Percentiles rank a stretch among this genome's conserved stretches.
These are phyloP conservation scores for Drosophila setosimentum DNA, from an alignment of 2,888 invertebrate genomes.

Conservation along the genomic window DNA sequence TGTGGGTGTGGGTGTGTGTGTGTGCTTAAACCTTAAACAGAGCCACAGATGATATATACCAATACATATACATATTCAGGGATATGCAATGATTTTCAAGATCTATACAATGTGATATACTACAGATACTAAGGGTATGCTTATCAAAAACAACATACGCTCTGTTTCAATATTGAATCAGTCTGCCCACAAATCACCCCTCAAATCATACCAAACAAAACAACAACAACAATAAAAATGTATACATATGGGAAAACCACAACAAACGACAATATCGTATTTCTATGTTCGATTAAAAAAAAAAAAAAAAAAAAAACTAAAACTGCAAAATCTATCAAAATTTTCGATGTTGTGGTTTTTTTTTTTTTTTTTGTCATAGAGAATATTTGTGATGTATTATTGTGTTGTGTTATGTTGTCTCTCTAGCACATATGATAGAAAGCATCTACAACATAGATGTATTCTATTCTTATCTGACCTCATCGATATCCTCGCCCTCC, in stretches of 20 bases:
- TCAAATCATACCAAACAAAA: background rate
- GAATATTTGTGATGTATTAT: conserved; percentile 27
- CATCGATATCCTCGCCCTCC: conserved; percentile 85
- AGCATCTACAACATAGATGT: conserved; percentile 23
- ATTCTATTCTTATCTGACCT: conserved; percentile 84
- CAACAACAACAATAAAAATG: background rate
- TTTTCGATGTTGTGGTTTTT: conserved; percentile 41
- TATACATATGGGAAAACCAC: background rate
- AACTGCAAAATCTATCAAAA: conserved; percentile 26
- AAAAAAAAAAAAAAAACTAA: background rate
- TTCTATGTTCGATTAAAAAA: conserved; percentile 10
- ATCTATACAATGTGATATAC: conserved; percentile 16
- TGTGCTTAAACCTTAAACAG: background rate
- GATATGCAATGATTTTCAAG: conserved; percentile 6
- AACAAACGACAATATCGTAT: conserved; percentile 16
- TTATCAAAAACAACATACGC: conserved; percentile 18
- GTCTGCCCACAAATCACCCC: conserved; percentile 16
- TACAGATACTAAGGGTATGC: conserved; percentile 15
- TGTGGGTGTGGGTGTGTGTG: too few relatives aligned
- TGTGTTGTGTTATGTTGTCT: conserved; percentile 18
- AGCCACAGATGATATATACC: conserved; percentile 4
- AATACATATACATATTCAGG: conserved; percentile 1
- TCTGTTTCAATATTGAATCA: conserved; percentile 12
- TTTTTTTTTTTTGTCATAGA: conserved; percentile 24
- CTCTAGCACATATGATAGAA: conserved; percentile 27